phyloP scores from a whole-genome alignment of 2,113 vertebrate species.

The Fulica atra region DNA sequence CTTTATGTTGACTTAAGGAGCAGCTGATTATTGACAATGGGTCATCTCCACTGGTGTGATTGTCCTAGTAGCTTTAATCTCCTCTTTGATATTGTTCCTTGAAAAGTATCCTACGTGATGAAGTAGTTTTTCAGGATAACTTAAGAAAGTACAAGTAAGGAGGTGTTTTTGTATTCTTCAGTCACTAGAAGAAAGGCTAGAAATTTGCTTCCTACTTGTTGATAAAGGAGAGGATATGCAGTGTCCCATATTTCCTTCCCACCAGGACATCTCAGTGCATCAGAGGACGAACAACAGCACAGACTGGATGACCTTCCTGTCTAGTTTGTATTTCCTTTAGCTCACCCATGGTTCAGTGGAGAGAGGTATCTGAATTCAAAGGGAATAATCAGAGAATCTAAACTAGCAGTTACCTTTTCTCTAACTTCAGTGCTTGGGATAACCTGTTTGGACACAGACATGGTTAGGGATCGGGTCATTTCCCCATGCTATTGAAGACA shows the following conservation, averaged over 20 bases:
- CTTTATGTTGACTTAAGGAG: not conserved
- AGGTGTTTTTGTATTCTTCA: not conserved
- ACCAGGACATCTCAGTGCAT: not conserved
- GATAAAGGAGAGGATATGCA: not conserved
- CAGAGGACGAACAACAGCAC: not conserved
- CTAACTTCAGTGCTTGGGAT: not conserved
- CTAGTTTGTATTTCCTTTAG: not conserved
- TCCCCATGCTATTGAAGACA: not conserved
- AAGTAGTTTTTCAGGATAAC: not conserved
- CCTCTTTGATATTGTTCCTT: not conserved
- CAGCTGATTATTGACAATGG: not conserved
- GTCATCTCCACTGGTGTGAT: not conserved
- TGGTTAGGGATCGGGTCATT: not conserved
- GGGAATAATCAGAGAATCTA: not conserved
- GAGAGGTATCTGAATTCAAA: not conserved
- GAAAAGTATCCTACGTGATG: accelerated
- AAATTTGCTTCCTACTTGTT: not conserved
- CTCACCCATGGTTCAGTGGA: not conserved
- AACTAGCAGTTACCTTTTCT: not conserved
- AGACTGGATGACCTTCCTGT: not conserved
- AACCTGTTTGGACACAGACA: not conserved
- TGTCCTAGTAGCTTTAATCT: not conserved
- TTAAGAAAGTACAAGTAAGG: not conserved
- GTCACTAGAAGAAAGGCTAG: not conserved
- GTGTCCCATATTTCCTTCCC: not conserved